Evolutionary conservation across 2,113 vertebrate species (phyloP).

Genomic region (Cisticola juncidis): DNA sequence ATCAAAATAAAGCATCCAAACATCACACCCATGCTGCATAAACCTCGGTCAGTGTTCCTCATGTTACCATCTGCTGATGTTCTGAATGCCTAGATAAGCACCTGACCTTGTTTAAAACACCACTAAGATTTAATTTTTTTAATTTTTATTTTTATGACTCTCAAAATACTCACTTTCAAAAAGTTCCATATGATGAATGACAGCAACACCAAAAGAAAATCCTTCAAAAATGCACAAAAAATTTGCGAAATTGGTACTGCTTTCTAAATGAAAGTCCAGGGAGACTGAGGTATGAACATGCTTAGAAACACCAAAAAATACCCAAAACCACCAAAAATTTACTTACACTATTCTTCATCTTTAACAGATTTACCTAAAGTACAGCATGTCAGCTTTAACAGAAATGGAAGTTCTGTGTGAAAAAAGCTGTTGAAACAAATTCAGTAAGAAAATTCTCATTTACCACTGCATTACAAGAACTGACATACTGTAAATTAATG

Average conservation of each 20-base stretch:
- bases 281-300: neutral
- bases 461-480: neutral
- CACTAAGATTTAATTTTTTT: neutral
- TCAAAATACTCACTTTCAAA: neutral
- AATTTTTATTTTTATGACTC: neutral
- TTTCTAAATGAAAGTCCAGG: neutral
- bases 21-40: neutral
- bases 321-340: neutral
- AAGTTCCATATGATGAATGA: neutral
- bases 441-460: neutral
- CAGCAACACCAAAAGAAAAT: neutral
- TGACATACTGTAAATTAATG: neutral
- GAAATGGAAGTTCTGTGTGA: neutral
- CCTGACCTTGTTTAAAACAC: neutral
- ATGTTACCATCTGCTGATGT: neutral
- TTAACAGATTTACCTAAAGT: neutral
- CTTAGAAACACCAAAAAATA: neutral
- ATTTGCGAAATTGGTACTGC: neutral
- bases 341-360: neutral
- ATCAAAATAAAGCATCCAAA: neutral
- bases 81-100: slow-evolving; percentile 29
- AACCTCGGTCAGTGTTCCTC: neutral
- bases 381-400: neutral
- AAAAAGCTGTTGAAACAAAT: neutral
- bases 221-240: neutral